Conservation (phyloP, 2,797 vertebrate species). For the Gorsachius magnificus region DNA sequence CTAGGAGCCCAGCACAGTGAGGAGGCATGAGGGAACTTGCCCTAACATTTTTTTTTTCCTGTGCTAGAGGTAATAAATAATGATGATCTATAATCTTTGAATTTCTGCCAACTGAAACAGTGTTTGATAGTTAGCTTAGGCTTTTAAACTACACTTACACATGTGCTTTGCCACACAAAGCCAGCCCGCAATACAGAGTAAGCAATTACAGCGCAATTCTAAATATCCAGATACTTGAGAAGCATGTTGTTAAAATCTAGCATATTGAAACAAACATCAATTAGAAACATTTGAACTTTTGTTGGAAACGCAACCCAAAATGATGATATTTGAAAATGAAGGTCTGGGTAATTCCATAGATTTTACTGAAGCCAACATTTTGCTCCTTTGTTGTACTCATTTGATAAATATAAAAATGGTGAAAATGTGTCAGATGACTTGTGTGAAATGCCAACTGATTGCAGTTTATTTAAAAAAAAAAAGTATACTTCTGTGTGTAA, state of each 20-base stretch:
- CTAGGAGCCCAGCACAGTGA: background rate
- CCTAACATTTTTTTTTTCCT: background rate
- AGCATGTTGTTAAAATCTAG: background rate
- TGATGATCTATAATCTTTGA: background rate
- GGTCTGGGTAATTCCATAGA: background rate
- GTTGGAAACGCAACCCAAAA: background rate
- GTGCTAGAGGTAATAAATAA: background rate
- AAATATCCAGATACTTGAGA: background rate
- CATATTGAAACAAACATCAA: background rate
- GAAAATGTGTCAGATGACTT: background rate
- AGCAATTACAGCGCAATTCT: background rate
- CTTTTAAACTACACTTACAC: background rate
- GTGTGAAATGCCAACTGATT: slow-evolving; percentile 15
- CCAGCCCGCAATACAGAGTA: background rate
- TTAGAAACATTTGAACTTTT: background rate
- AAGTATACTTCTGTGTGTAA: background rate
- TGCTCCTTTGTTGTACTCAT: background rate
- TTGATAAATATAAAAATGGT: background rate
- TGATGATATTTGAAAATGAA: background rate
- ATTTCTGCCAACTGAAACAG: background rate
- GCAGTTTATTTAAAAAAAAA: background rate
- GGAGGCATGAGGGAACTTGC: background rate
- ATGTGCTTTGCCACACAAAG: background rate
- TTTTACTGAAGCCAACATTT: background rate
- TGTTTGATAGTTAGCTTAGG: background rate